These are phyloP conservation scores for Pogonomyrmex barbatus DNA, from an alignment of 1,140 invertebrate species.

Conservation along the genomic window DNA sequence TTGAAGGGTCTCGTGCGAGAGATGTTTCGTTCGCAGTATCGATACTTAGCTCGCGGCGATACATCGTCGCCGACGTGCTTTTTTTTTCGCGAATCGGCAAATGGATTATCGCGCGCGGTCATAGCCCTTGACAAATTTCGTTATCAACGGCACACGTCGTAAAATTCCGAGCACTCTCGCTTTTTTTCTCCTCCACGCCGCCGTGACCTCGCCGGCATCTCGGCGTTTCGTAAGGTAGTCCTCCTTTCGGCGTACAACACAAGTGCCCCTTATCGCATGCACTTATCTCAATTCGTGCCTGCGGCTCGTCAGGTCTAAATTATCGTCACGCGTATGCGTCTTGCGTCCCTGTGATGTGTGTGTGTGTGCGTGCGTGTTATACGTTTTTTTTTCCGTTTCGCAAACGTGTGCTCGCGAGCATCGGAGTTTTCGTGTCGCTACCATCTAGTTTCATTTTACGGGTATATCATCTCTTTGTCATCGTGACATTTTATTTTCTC, in stretches of 20 bases:
- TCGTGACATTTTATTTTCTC: not conserved
- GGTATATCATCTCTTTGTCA: constrained; percentile 26
- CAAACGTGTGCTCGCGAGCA: not conserved
- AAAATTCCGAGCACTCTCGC: constrained; percentile 74
- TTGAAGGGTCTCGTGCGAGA: constrained; percentile 17
- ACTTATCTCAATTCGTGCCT: constrained; percentile 56
- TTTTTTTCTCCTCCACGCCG: constrained; percentile 62
- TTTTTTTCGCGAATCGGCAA: constrained; percentile 12
- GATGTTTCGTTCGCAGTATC: constrained; percentile 27
- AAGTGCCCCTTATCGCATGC: constrained; percentile 38
- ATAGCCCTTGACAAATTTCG: constrained; percentile 47
- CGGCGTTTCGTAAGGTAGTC: constrained; percentile 70
- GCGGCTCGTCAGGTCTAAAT: constrained; percentile 53
- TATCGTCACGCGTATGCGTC: constrained; percentile 25
- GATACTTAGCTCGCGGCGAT: not conserved
- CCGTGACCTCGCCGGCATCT: constrained; percentile 67
- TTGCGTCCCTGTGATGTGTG: not conserved
- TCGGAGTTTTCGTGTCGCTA: constrained; percentile 6
- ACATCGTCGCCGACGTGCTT: not conserved
- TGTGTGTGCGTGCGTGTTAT: not conserved
- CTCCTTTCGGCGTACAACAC: constrained; percentile 45
- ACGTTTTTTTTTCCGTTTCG: not conserved
- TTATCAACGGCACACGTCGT: constrained; percentile 53
- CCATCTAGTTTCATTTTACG: constrained; percentile 19
- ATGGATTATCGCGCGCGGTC: not conserved